Conservation (phyloP, 1,140 invertebrate species). For the Aphaenogaster floridana region DNA sequence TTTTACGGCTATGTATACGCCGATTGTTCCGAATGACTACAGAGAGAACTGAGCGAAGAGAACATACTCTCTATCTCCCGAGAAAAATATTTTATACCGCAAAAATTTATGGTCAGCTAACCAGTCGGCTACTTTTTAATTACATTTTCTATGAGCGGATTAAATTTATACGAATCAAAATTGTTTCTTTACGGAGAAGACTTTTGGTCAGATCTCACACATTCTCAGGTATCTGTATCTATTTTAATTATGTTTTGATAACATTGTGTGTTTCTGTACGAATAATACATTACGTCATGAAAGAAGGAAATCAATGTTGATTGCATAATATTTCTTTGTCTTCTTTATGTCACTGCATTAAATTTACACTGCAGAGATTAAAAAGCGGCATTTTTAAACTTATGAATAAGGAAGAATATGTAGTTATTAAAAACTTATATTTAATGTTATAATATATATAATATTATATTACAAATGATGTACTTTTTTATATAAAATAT, state of each 20-base stretch:
- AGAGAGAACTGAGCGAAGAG: background rate
- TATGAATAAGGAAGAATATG: background rate
- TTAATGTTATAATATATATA: slow-evolving; percentile 21
- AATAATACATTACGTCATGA: background rate
- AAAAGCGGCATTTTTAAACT: background rate
- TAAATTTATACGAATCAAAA: slow-evolving; percentile 37
- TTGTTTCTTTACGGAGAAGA: slow-evolving; percentile 5
- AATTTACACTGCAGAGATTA: background rate
- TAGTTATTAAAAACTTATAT: background rate
- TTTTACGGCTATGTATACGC: slow-evolving; percentile 26
- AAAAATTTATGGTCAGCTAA: background rate
- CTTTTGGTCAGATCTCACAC: slow-evolving; percentile 6
- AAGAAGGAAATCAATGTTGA: background rate
- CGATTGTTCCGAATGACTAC: slow-evolving; percentile 2
- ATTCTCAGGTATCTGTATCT: slow-evolving; percentile 53
- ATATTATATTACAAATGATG: background rate
- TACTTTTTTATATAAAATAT: slow-evolving; percentile 9
- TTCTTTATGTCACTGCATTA: background rate
- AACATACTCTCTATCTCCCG: slow-evolving; percentile 18
- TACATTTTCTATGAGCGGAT: slow-evolving; percentile 64
- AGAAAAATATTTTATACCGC: slow-evolving; percentile 66
- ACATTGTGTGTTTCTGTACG: background rate
- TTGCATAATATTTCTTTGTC: background rate
- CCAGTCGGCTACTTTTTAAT: slow-evolving; percentile 31
- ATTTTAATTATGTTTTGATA: slow-evolving; percentile 8